Evolutionary conservation across 2,797 vertebrate genomes (phyloP).

Genomic region (Manis pentadactyla): DNA sequence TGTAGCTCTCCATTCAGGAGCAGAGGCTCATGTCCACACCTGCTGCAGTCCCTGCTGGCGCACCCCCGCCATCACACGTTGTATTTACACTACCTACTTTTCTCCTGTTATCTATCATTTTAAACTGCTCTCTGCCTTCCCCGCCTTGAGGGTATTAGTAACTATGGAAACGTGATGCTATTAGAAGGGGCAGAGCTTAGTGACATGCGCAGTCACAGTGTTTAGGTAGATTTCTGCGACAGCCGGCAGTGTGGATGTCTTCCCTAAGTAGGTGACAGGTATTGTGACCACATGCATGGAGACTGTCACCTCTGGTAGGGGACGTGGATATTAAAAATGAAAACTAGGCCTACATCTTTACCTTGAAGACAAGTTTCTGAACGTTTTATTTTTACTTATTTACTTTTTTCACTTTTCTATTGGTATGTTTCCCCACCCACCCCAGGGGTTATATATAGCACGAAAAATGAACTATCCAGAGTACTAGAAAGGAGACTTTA

Average conservation of each 20-base stretch:
- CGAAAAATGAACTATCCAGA: neutral
- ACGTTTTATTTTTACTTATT: neutral
- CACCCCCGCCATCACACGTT: neutral
- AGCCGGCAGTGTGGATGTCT: neutral
- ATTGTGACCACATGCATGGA: neutral
- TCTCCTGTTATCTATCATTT: slow-evolving; percentile 34
- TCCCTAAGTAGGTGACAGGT: neutral
- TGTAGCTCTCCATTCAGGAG: neutral
- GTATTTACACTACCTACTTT: slow-evolving; percentile 35
- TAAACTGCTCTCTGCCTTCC: neutral
- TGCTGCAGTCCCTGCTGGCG: neutral
- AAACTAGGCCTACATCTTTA: neutral
- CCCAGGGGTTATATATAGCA: neutral
- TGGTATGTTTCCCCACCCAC: too few relatives aligned
- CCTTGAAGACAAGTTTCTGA: neutral
- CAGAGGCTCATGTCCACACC: rapidly evolving
- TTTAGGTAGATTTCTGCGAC: neutral
- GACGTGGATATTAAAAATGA: neutral
- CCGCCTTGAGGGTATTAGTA: slow-evolving; percentile 60
- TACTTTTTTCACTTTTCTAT: neutral
- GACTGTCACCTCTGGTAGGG: neutral
- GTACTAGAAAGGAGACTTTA: neutral
- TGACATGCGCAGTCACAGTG: neutral
- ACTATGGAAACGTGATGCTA: slow-evolving; percentile 55
- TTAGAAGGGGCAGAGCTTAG: slow-evolving; percentile 16